Base-by-base conservation (phyloP, 2,888 invertebrate species). In the Drosophila emarginata region DNA sequence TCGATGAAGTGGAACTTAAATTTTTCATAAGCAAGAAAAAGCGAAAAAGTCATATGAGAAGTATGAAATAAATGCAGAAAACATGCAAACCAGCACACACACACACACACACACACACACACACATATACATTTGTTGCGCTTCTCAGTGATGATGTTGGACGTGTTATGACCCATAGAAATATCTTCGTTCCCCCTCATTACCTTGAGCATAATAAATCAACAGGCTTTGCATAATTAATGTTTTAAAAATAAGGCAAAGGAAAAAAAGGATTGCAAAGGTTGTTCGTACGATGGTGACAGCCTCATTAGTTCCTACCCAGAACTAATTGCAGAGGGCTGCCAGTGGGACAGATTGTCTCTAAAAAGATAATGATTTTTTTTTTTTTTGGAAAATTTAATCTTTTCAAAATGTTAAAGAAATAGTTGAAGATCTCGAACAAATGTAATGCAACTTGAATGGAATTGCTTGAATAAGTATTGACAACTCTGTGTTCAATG, bases 201-300 rank as follows among this genome's bases (percentile, higher is more conserved):
- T 75, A 73, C 65, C 53, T 58, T 73, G 80, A 78, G 79, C 77
- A 83, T 83, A 84, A 80, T 84, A 80, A 82, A 83, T 83, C 78
- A 80, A 79, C 67, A 57, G 72, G 69, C 65, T 63, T 45, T 79
- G 73, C 84, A 84, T 80, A 78, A 80, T 82, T 79, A 84, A 84
- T 82, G 61, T 53, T 65, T 45, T 50, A 66, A 67, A 72, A 32
- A 61, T 28, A 32, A 45, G 14, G 40, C n/a, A 14, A 28, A 61
- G n/a, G 26, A 14, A 54, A 15, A 66, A 66, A 72, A 66, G 75
- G 71, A 66, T 64, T 75, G 64, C 53, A 50, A 39, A 14, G 14
- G 53, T 32, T 52, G 12, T 45, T 21, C 11, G 45, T 21, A 45
- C 21, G 21, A 14, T 45, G 60, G 67, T 59, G 72, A 45, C 72